Evolutionary conservation across 1,140 invertebrate species (phyloP).

Genomic region (Brevipalpus yothersi): DNA sequence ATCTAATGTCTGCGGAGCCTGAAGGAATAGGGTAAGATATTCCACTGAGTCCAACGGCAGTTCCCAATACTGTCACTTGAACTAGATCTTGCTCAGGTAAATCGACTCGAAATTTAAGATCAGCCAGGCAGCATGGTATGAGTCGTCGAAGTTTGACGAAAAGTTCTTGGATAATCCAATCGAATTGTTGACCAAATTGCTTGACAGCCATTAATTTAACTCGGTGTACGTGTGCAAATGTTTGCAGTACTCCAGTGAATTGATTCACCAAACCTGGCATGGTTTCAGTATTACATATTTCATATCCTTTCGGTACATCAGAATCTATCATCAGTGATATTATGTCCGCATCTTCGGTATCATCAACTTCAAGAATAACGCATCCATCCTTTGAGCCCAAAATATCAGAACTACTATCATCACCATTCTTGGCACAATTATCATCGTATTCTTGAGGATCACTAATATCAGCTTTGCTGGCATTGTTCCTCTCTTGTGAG

Average conservation of each 20-base stretch:
- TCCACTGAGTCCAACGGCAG: conserved; percentile 2
- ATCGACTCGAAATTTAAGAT: conserved; percentile 48
- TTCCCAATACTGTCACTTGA: conserved; percentile 1
- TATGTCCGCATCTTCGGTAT: conserved; percentile 57
- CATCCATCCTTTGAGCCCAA: conserved; percentile 3
- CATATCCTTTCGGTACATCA: conserved; percentile 36
- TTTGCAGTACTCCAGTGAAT: conserved; percentile 45
- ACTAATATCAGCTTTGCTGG: not conserved
- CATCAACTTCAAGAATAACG: conserved; percentile 36
- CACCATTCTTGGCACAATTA: not conserved
- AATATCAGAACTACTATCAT: not conserved
- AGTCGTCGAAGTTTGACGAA: conserved; percentile 60
- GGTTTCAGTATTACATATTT: conserved; percentile 50
- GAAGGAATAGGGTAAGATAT: not conserved
- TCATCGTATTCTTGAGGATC: not conserved
- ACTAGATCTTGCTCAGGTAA: conserved; percentile 31
- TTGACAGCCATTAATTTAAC: conserved; percentile 32
- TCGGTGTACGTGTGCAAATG: conserved; percentile 62
- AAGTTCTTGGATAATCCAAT: conserved; percentile 39
- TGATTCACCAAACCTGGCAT: conserved; percentile 39
- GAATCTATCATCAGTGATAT: conserved; percentile 49
- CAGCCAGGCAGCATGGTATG: conserved; percentile 52
- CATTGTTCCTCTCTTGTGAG: not conserved
- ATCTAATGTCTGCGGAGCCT: not conserved
- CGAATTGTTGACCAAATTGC: conserved; percentile 32